phyloP scores from a whole-genome alignment of 2,113 vertebrate species.

The Heterotilapia buettikoferi region DNA sequence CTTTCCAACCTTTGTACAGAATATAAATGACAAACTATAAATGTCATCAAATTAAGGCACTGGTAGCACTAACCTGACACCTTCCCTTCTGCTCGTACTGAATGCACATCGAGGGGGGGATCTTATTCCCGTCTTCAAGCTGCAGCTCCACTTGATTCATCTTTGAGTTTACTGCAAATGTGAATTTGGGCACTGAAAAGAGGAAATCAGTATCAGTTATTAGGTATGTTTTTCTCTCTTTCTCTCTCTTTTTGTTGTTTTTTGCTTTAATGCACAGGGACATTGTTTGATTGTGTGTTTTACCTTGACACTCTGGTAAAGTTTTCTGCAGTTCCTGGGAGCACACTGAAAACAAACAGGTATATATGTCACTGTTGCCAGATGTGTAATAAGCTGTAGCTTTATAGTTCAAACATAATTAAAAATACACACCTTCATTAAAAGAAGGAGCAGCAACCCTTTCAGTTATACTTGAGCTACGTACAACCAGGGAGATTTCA shows the following conservation, averaged over 20 bases:
- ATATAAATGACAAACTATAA: background rate
- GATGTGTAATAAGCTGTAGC: background rate
- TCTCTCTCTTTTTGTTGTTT: background rate
- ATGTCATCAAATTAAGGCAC: background rate
- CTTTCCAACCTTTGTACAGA: background rate
- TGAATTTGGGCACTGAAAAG: slow-evolving; percentile 49
- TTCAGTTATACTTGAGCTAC: rapidly evolving
- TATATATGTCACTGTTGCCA: background rate
- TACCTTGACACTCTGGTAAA: slow-evolving; percentile 51
- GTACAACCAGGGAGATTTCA: slow-evolving; percentile 13
- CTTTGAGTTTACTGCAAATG: background rate
- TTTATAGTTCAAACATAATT: background rate
- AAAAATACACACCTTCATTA: slow-evolving; percentile 39
- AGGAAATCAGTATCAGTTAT: background rate
- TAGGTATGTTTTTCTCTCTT: rapidly evolving
- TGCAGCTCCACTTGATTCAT: slow-evolving; percentile 39
- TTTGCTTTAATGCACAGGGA: background rate
- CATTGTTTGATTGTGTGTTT: background rate
- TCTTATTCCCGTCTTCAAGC: background rate
- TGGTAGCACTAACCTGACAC: slow-evolving; percentile 48
- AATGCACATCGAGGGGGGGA: slow-evolving; percentile 35
- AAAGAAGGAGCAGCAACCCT: slow-evolving; percentile 19
- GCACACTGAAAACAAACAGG: slow-evolving; percentile 49
- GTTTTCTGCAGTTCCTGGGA: background rate
- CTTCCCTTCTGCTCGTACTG: slow-evolving; percentile 43